Conservation (phyloP, 2,888 invertebrate genomes). For the Tiliacea aurago region DNA sequence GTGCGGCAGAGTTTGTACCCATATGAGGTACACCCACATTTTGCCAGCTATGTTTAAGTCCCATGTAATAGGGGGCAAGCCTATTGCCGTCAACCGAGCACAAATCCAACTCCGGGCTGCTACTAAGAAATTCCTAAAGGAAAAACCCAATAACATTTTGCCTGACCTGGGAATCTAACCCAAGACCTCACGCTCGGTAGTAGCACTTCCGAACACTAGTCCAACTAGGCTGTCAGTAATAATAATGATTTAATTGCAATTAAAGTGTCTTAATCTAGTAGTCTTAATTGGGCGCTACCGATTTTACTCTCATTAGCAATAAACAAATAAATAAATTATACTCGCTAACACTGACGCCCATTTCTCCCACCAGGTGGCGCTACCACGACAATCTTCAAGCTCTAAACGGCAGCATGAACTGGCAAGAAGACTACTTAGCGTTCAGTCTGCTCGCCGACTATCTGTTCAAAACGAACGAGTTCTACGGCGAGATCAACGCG, state of each 20-base stretch:
- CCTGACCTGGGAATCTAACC: too few species aligned
- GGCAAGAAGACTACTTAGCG: constrained; percentile 87
- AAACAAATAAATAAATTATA: background rate
- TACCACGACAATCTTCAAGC: constrained; percentile 89
- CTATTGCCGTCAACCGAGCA: too few species aligned
- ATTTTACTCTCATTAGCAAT: background rate
- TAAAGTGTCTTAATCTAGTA: background rate
- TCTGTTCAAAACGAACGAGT: constrained; percentile 86
- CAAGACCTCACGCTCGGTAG: too few species aligned
- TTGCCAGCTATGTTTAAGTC: too few species aligned
- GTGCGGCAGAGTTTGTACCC: too few species aligned
- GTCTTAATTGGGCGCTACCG: background rate
- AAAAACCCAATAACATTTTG: too few species aligned
- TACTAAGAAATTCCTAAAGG: too few species aligned
- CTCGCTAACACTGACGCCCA: background rate
- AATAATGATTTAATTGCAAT: background rate
- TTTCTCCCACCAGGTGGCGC: constrained; percentile 81
- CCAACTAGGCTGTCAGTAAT: too few species aligned
- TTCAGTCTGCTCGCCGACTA: constrained; percentile 87
- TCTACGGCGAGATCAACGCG: constrained; percentile 86
- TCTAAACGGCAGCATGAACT: constrained; percentile 89
- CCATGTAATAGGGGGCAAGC: too few species aligned
- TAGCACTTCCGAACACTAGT: too few species aligned
- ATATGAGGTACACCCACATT: too few species aligned
- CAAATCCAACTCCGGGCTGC: too few species aligned